Evolutionary conservation across 2,113 vertebrate genomes (phyloP).

Genomic region (Misgurnus mizolepis): DNA sequence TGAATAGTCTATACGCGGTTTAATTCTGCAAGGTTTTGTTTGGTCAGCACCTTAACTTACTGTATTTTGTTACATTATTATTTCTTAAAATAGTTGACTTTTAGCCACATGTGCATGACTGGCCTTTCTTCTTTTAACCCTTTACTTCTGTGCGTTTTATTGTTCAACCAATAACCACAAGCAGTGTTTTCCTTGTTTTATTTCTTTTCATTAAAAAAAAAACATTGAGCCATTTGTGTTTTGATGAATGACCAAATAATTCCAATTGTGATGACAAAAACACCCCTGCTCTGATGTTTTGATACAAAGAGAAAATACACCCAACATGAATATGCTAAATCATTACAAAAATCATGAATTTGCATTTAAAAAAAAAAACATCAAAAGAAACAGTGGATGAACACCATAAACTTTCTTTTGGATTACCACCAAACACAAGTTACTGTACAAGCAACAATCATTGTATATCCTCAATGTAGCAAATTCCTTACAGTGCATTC

Average conservation of each 20-base stretch:
- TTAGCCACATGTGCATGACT: no score
- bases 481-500: conserved; percentile 43
- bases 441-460: conserved; percentile 27
- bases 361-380: background rate
- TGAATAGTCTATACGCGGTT: background rate
- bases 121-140: no score
- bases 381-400: background rate
- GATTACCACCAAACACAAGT: conserved; percentile 25
- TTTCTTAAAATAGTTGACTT: no score
- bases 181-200: background rate
- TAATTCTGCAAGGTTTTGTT: background rate
- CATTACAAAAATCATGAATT: conserved; percentile 49
- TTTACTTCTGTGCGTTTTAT: no score
- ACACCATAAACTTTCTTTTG: conserved; percentile 20
- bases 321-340: conserved; percentile 24
- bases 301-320: background rate
- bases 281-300: background rate
- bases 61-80: background rate
- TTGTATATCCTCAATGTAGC: conserved; percentile 17
- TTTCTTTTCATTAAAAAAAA: background rate
- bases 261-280: conserved; percentile 5
- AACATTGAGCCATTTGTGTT: background rate
- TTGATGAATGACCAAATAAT: background rate
- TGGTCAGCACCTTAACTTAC: background rate
- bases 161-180: background rate